Evolutionary conservation across 2,888 invertebrate species (phyloP), one percentile per base, ranked within the genome.

Genomic region (Parnassius apollo): DNA sequence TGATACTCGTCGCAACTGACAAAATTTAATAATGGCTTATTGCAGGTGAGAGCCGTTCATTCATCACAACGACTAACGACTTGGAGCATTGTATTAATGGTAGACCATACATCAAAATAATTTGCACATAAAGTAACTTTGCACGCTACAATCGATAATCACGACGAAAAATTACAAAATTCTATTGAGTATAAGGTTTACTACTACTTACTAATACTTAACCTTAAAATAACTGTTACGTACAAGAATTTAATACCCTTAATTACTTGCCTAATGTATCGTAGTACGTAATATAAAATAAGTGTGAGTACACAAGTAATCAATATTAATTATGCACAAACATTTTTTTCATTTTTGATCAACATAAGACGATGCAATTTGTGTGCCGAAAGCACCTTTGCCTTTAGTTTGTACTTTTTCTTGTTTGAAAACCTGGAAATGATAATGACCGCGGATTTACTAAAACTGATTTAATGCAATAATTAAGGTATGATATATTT

Each of bases 11-110:
- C 66, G 59, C 74, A 77, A 75, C 77, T 79, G 82, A 78, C 80
- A 81, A 75, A 77, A 81, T 82, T 80, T 78, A 76, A 73, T 77
- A 82, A 82, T 80, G 75, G 80, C 82, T 85, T 65, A 68, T 64
- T 66, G 73, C 78, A 81, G 76, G 78, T 77, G 77, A 77, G 77
- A 77, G 81, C 75, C 76, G 75, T 73, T 71, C 74, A 75, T 79
- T 81, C 77, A 76, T 77, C 74, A 9, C 18, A 73, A 85, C 90
- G 88, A 88, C 87, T 88, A 90, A 89, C 86, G 86, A 83, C 84
- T 84, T 73, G 80, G 80, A 80, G 82, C 83, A 86, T 85, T 88
- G 86, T 87, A 90, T 89, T 91, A 91, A 89, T 90, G 88, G 87
- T 78, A 83, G 82, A 77, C 80, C 82, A 83, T 79, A 83, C 83